Evolutionary conservation across 1,140 invertebrate species (phyloP), one percentile per base, ranked within the genome.

Genomic region (Pogonomyrmex barbatus): DNA sequence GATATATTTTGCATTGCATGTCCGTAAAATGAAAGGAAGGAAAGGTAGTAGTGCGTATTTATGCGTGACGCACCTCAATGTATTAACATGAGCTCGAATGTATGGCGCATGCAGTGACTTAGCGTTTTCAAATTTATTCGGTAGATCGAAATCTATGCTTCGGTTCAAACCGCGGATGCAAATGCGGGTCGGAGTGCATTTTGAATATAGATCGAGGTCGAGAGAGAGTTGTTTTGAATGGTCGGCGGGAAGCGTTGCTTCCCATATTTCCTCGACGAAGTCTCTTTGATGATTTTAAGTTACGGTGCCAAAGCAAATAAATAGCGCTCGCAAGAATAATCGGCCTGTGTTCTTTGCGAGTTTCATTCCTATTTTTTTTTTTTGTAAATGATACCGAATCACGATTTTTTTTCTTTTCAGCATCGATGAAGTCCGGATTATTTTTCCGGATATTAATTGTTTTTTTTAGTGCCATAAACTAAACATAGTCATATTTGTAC

Each of bases 91-190:
- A 84, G 56, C 10, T 1, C 54, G 78, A 47, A 36, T 17, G 24
- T 50, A 33, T 24, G 33, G 33, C 77, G 56, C 24, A 73, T 24
- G 50, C 62, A 70, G 58, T 79, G 39, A 88, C 88, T 91, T 91
- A 82, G 90, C 70, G 68, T 90, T 89, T 90, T 89, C 87, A 91
- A 92, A 93, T 94, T 92, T 93, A 94, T 93, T 91, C 90, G 62
- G 78, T 85, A 92, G 93, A 93, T 93, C 73, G 85, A 89, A 92
- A 93, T 93, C 92, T 86, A 83, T 47, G 71, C 68, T 88, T 88
- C 54, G 50, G 6, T 85, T 54, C 42, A 52, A 24, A 24, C 24
- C 60, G 87, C 52, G 65, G 87, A 90, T 92, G 89, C 86, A 92
- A 92, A 93, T 79, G 68, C 67, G 76, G 87, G 85, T 92, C 88